Conservation (phyloP, 2,888 invertebrate species). For the Pollenia amentaria region DNA sequence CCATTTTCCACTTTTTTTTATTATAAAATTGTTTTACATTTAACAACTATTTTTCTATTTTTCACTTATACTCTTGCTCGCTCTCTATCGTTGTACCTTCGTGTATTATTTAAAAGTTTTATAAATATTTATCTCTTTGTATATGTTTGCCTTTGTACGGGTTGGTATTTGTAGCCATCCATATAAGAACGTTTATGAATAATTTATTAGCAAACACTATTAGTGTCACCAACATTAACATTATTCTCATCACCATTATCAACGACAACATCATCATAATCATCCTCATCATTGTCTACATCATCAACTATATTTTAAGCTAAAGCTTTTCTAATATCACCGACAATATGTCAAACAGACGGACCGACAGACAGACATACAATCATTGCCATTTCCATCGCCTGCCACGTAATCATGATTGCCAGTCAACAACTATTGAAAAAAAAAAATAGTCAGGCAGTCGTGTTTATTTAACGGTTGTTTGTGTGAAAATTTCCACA, state of each 20-base stretch:
- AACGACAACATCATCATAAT: constrained; percentile 20
- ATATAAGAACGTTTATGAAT: constrained; percentile 74
- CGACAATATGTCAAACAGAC: not conserved
- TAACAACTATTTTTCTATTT: constrained; percentile 1
- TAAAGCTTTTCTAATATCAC: constrained; percentile 4
- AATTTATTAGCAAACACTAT: constrained; percentile 76
- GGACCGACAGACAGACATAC: constrained; percentile 1
- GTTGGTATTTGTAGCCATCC: constrained; percentile 67
- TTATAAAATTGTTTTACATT: constrained; percentile 40
- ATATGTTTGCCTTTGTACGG: constrained; percentile 61
- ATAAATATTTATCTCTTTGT: constrained; percentile 37
- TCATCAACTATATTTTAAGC: constrained; percentile 22
- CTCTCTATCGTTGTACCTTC: not conserved
- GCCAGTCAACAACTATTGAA: constrained; percentile 49
- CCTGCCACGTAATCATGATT: constrained; percentile 60
- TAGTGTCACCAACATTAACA: constrained; percentile 75
- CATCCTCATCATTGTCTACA: constrained; percentile 6
- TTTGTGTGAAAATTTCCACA: constrained; percentile 63
- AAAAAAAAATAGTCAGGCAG: constrained; percentile 31
- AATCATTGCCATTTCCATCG: constrained; percentile 24
- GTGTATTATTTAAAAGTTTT: constrained; percentile 7
- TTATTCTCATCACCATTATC: constrained; percentile 61
- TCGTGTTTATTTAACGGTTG: constrained; percentile 71
- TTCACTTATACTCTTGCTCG: not conserved
- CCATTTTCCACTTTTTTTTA: constrained; percentile 22